phyloP scores from a whole-genome alignment of 2,888 invertebrate species.

The Andrena haemorrhoa region DNA sequence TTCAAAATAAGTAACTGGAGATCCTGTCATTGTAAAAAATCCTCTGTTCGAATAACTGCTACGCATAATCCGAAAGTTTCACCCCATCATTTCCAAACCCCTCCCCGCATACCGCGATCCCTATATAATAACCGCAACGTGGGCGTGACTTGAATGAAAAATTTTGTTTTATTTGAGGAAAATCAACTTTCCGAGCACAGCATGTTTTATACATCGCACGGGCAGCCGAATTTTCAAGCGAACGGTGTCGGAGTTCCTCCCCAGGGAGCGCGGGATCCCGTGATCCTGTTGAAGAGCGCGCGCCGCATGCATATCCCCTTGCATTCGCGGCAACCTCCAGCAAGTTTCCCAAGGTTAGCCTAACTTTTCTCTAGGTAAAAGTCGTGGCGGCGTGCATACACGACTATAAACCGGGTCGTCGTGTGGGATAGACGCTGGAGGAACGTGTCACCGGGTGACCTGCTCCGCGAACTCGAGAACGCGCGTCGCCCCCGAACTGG shows the following conservation, averaged over 20 bases:
- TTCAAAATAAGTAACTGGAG: too few species aligned
- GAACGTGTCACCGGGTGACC: conserved; percentile 81
- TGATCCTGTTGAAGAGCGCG: neutral
- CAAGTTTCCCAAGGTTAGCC: conserved; percentile 59
- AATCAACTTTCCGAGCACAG: too few species aligned
- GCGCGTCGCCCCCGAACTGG: conserved; percentile 77
- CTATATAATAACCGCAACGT: too few species aligned
- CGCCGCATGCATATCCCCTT: neutral
- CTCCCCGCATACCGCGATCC: too few species aligned
- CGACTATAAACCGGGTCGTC: conserved; percentile 43
- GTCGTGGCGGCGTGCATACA: conserved; percentile 22
- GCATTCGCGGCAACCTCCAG: conserved; percentile 3
- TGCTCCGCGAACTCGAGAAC: conserved; percentile 77
- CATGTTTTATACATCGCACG: conserved; percentile 6
- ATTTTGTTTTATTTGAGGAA: too few species aligned
- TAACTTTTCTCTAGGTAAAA: conserved; percentile 58
- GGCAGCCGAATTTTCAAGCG: neutral
- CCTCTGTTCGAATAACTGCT: too few species aligned
- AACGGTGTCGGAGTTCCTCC: neutral
- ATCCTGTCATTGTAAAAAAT: too few species aligned
- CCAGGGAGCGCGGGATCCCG: conserved; percentile 25
- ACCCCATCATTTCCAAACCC: too few species aligned
- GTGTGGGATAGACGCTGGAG: conserved; percentile 38
- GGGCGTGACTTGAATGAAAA: too few species aligned
- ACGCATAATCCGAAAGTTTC: too few species aligned